Conservation (phyloP, 2,888 invertebrate species). For the Ceriagrion tenellum region DNA sequence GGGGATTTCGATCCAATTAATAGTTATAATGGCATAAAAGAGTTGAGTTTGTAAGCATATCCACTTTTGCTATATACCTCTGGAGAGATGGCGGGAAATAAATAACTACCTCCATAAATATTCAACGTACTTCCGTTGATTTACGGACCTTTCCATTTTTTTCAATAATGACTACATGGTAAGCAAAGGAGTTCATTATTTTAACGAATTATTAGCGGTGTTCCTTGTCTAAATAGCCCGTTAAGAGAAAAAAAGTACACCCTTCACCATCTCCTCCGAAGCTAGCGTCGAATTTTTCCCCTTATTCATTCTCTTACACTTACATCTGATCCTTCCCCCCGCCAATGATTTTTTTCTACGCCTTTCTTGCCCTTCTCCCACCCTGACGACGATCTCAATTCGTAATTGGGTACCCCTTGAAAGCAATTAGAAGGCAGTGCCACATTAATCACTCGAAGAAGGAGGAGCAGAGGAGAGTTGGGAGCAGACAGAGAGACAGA, state of each 20-base stretch:
- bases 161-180: neutral
- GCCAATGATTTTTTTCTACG: neutral
- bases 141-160: neutral
- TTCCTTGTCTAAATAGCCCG: neutral
- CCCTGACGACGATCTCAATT: conserved; percentile 28
- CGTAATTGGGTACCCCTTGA: conserved; percentile 22
- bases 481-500: neutral
- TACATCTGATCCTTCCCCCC: too few species aligned
- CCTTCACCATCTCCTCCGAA: neutral
- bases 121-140: neutral
- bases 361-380: neutral
- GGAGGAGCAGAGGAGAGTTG: neutral
- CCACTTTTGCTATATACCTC: too few species aligned
- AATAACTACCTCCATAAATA: neutral
- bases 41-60: too few species aligned
- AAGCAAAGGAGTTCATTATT: neutral
- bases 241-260: neutral
- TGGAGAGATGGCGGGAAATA: too few species aligned
- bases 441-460: conserved; percentile 38
- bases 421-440: conserved; percentile 38
- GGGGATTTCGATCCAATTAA: too few species aligned
- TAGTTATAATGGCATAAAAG: too few species aligned
- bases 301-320: neutral
- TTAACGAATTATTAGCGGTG: neutral
- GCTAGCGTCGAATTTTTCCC: neutral